These are phyloP conservation scores for Macrotus californicus DNA, from an alignment of 2,113 vertebrate genomes.

Conservation along the genomic window DNA sequence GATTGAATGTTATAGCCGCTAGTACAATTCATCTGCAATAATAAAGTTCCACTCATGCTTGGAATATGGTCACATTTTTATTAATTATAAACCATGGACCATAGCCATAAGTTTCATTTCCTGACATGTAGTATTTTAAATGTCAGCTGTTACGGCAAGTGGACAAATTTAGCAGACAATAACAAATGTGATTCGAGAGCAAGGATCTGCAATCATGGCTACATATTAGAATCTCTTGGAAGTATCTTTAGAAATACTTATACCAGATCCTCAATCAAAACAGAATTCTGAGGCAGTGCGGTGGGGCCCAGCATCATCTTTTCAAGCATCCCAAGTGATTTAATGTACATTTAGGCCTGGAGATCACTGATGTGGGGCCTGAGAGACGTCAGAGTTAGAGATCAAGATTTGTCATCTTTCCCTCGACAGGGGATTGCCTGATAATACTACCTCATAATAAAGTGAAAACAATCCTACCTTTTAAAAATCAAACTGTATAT, in stretches of 20 bases:
- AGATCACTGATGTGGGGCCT: not conserved
- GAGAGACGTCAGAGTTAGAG: not conserved
- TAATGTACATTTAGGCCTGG: not conserved
- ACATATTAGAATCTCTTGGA: not conserved
- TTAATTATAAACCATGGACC: conserved; percentile 7
- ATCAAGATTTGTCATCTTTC: not conserved
- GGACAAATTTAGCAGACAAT: not conserved
- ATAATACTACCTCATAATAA: not conserved
- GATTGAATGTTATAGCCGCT: not conserved
- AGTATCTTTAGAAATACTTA: not conserved
- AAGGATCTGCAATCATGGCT: not conserved
- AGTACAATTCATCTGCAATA: not conserved
- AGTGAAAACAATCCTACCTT: conserved; percentile 1
- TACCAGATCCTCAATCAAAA: not conserved
- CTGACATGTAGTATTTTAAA: conserved; percentile 3
- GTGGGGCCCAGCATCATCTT: not conserved
- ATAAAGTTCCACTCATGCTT: not conserved
- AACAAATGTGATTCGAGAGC: not conserved
- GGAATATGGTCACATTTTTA: conserved; percentile 5
- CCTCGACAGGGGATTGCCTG: not conserved
- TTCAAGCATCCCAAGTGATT: not conserved
- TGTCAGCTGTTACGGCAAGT: not conserved
- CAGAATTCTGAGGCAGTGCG: not conserved
- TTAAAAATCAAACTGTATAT: conserved; percentile 8
- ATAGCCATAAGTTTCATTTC: not conserved